Evolutionary conservation across 2,797 vertebrate species (phyloP).

Genomic region (Notolepis coatsorum): DNA sequence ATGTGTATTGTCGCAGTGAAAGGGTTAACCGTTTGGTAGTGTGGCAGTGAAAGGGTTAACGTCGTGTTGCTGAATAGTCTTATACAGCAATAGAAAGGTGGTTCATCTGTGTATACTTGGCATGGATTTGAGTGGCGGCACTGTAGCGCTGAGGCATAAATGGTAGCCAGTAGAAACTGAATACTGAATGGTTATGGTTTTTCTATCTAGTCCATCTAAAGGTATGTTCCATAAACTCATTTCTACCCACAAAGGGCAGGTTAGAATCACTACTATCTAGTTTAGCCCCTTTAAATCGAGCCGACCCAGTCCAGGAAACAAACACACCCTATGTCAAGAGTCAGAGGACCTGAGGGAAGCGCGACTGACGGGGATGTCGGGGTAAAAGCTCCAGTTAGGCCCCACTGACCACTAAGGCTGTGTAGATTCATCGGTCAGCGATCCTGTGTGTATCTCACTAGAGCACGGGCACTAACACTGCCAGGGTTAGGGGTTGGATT

Average conservation of each 20-base stretch:
- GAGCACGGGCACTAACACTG: no score
- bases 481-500: no score
- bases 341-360: slow-evolving; percentile 22
- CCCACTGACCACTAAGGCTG: slow-evolving; percentile 36
- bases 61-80: slow-evolving; percentile 18
- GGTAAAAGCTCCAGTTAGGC: background rate
- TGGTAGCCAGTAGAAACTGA: slow-evolving; percentile 22
- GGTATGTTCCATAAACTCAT: slow-evolving; percentile 26
- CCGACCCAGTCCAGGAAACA: background rate
- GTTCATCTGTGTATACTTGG: slow-evolving; percentile 42
- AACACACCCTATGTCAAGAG: slow-evolving; percentile 2
- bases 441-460: no score
- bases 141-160: background rate
- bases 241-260: slow-evolving; percentile 29
- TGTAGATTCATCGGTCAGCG: no score
- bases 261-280: slow-evolving; percentile 16
- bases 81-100: slow-evolving; percentile 12
- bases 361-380: background rate
- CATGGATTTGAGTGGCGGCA: slow-evolving; percentile 16
- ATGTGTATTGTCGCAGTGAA: no score
- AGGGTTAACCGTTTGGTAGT: no score
- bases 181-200: slow-evolving; percentile 21
- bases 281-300: slow-evolving; percentile 4
- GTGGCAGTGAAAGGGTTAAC: slow-evolving; percentile 20
- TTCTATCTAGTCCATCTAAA: slow-evolving; percentile 11